Evolutionary conservation across 2,888 invertebrate genomes (phyloP), one percentile per base, ranked within the genome.

Genomic region (Artemia sinica): DNA sequence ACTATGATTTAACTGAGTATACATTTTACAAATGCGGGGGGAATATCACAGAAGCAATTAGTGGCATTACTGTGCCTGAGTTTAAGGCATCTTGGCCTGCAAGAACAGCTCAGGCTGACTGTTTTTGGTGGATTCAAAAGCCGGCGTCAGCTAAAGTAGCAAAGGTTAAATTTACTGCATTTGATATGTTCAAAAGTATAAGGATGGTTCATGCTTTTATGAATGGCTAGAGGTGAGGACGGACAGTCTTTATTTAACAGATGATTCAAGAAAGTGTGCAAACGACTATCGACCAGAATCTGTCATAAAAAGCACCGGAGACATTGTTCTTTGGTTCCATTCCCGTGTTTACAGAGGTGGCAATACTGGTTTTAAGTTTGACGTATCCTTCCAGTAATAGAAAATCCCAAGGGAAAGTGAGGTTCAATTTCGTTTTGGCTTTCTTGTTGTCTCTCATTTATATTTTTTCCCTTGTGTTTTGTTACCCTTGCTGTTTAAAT

Each of bases 311-410:
- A 58, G 63, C 28, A 18, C 63, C 63, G 63, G 63, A 9, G 63
- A 58, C 12, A 58, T 58, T 58, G 63, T 58, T 10, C 63, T 58
- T 9, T 58, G 63, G 63, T 58, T 58, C 63, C 63, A 58, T n/a
- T 58, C 63, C 0, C n/a, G 63, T 18, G 63, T 58, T 9, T 58
- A 10, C 11, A n/a, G 14, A 11, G 63, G 63, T 1, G 63, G 63
- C 1, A 58, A 58, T 10, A 58, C 63, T 28, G 63, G 63, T 2
- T 58, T 58, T 28, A 58, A 10, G 63, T 58, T 58, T 28, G 28
- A 58, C 63, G 63, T 58, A 18, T 58, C 63, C 1, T 58, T 58
- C 41, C 41, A 41, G 41, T 41, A 41, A 41, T 41, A 41, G 41
- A 41, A 41, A 41, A 41, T 41, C 41, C 41, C 41, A 41, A 41